Evolutionary conservation across 2,113 vertebrate genomes (phyloP), one percentile per base, ranked within the genome.

Genomic region (Ascaphus truei): DNA sequence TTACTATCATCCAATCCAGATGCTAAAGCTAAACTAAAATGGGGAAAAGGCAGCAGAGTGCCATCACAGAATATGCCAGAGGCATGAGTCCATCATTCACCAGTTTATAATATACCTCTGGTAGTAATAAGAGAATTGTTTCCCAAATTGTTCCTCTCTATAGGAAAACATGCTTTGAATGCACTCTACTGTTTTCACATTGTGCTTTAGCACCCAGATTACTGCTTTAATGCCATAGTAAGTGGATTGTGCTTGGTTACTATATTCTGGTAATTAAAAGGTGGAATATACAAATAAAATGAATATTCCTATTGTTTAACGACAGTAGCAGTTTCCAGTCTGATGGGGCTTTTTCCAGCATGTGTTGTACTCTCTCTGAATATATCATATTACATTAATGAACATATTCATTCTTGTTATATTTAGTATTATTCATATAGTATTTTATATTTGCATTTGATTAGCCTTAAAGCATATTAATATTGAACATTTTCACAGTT

Each of bases 161-260:
- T 7, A 33, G 63, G 7, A 30, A 31, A 34, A 56, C n/a, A 67
- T 57, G 39, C 13, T 57, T 57, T 68, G 39, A 48, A 37, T 57
- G 39, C 52, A 45, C 30, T 34, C 53, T 68, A 53, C 37, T 68
- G 39, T 47, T 68, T 58, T 68, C 20, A 68, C 29, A 34, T 47
- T 68, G 52, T 68, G 31, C 10, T 7, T 33, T 47, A 33, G 51
- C 29, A 68, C 64, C 52, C 45, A 58, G 29, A 48, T 58, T 57
- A 25, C 36, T 31, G 36, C 20, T 41, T 58, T 58, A 26, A 16
- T 34, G 15, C 26, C 20, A 33, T 8, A 2, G 26, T 45, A 68
- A 68, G 9, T 47, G 18, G 22, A 34, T 57, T 39, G 13, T 68
- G 36, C 39, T 57, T 48, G 41, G 5, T 9, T 50, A 5, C 34